Evolutionary conservation across 2,888 invertebrate genomes (phyloP), one percentile per base, ranked within the genome.

Genomic region (Drosophila prostipennis): DNA sequence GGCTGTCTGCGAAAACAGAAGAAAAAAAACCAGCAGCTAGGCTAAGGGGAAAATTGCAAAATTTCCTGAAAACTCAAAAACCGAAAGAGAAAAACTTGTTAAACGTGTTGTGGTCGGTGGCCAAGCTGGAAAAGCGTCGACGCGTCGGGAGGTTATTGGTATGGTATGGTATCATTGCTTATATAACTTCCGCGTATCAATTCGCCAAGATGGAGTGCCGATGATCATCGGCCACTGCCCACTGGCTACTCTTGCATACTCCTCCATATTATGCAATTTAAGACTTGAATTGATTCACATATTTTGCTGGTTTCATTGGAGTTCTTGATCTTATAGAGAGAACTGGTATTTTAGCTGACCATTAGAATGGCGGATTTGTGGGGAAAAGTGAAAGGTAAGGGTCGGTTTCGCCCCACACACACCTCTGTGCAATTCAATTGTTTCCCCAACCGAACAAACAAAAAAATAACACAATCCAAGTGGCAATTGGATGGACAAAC

Each of bases 171-270:
- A 55, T 56, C 74, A 67, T 67, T 72, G 36, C 8, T 84, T 84
- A 76, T 74, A 80, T 87, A 84, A 84, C 82, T 89, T 84, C 83
- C 83, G 83, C 72, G 52, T 63, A 71, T 60, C 84, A 42, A 83
- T 80, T 80, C 73, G 76, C 72, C 32, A 40, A 53, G 63, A 53
- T 67, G 53, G 46, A 46, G 69, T 55, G 65, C 39, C 55, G 55
- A 64, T 74, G 72, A 57, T 74, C 74, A 59, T 52, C 26, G 34
- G 39, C 26, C 64, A 48, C 61, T 19, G 49, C 53, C 45, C 39
- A 40, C 65, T 63, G 32, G 29, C 46, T 43, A 26, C 72, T 42
- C 40, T 78, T 77, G 73, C 78, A 74, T n/a, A n/a, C n/a, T n/a
- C n/a, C n/a, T n/a, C 65, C 65, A 65, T 36, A 75, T 79, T 79